phyloP scores from a whole-genome alignment of 1,140 invertebrate species.

The Trachelipus rathkii region DNA sequence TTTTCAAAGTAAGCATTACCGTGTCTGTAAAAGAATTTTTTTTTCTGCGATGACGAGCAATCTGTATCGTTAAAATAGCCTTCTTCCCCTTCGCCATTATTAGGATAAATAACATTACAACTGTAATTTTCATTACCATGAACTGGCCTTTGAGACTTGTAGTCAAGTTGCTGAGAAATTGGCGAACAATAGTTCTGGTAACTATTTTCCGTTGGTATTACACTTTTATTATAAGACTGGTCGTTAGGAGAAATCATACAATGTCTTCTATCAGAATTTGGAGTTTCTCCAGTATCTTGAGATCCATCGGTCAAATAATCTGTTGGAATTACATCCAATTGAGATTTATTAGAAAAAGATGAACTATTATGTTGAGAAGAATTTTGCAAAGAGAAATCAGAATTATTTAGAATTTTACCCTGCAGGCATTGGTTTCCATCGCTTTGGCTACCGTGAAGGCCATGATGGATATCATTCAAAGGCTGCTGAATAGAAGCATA shows the following conservation, averaged over 20 bases:
- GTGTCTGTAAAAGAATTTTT: not conserved
- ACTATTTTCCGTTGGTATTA: too few relatives aligned
- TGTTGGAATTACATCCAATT: not conserved
- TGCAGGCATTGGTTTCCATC: not conserved
- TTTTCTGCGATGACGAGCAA: not conserved
- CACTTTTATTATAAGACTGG: too few relatives aligned
- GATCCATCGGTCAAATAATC: not conserved
- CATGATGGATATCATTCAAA: not conserved
- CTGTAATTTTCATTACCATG: too few relatives aligned
- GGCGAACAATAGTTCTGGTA: too few relatives aligned
- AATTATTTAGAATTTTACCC: constrained; percentile 8
- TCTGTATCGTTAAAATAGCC: too few relatives aligned
- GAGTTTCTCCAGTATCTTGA: not conserved
- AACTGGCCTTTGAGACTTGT: too few relatives aligned
- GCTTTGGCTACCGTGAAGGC: not conserved
- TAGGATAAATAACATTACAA: too few relatives aligned
- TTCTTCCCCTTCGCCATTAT: too few relatives aligned
- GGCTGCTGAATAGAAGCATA: constrained; percentile 6
- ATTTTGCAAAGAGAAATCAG: not conserved
- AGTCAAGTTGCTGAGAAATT: too few relatives aligned
- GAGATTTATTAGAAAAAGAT: not conserved
- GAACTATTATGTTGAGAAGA: not conserved
- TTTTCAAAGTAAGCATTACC: not conserved
- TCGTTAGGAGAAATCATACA: too few relatives aligned
- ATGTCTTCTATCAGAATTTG: not conserved